Percentiles rank a stretch among this genome's conserved stretches.
phyloP scores from a whole-genome alignment of 2,797 vertebrate genomes.

The Labroides dimidiatus region DNA sequence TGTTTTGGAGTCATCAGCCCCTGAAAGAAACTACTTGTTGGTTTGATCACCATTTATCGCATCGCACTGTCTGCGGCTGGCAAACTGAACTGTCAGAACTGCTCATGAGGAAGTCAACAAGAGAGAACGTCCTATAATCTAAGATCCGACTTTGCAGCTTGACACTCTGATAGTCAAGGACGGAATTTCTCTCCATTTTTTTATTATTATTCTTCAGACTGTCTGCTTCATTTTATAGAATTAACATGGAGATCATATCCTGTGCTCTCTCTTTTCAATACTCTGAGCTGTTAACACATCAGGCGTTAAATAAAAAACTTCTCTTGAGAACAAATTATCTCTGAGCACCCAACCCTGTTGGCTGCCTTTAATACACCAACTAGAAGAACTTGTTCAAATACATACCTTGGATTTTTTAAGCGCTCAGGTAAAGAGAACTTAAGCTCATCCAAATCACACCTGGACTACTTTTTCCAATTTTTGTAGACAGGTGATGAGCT shows the following conservation, averaged over 20 bases:
- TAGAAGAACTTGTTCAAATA: neutral
- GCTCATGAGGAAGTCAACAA: neutral
- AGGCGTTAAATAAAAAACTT: neutral
- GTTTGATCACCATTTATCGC: neutral
- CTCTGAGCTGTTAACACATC: neutral
- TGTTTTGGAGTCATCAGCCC: no score
- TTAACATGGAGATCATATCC: no score
- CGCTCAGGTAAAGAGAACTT: no score
- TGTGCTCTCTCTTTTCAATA: no score
- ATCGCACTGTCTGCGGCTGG: neutral
- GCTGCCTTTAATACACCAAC: neutral
- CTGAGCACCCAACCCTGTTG: no score
- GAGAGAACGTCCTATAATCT: neutral
- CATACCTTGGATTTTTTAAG: neutral
- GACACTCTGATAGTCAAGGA: no score
- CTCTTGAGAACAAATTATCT: neutral
- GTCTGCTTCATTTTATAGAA: no score
- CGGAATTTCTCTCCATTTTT: no score
- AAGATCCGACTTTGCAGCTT: neutral
- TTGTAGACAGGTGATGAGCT: no score
- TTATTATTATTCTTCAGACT: no score
- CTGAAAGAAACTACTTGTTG: neutral
- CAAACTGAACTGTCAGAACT: neutral
- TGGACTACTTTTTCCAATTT: neutral
- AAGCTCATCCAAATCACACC: neutral